phyloP scores from a whole-genome alignment of 1,140 invertebrate species.

The Anagrus nilaparvatae region DNA sequence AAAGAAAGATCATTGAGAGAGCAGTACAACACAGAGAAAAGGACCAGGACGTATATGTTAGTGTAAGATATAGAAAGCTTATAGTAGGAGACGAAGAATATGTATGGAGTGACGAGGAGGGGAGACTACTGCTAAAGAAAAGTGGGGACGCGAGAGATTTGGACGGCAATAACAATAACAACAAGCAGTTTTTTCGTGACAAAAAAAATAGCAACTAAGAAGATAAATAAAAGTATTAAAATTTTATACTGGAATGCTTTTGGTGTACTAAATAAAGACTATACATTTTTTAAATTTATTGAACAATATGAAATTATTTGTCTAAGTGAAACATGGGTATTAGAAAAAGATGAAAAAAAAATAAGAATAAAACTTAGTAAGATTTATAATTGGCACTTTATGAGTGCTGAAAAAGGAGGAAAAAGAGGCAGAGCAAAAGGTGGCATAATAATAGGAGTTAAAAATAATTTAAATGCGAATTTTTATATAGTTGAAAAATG shows the following conservation, averaged over 20 bases:
- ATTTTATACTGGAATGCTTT: no score
- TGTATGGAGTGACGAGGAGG: not conserved
- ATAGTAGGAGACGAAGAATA: conserved; percentile 3
- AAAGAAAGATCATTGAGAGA: conserved; percentile 7
- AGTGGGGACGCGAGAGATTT: no score
- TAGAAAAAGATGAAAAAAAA: conserved; percentile 9
- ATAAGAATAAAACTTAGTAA: conserved; percentile 6
- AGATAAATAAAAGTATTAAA: no score
- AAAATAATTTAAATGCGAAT: conserved; percentile 1
- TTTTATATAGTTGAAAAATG: not conserved
- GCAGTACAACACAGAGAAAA: conserved; percentile 9
- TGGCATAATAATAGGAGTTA: conserved; percentile 17
- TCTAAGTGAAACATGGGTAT: conserved; percentile 17
- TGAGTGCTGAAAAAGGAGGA: conserved; percentile 10
- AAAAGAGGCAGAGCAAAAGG: conserved; percentile 16
- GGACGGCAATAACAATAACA: no score
- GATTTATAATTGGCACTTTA: conserved; percentile 13
- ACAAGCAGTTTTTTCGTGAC: no score
- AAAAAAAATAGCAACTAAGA: no score
- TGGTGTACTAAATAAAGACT: conserved; percentile 11
- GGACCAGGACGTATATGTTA: conserved; percentile 1
- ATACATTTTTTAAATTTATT: conserved; percentile 13
- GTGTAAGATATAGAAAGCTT: no score
- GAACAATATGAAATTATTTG: conserved; percentile 11
- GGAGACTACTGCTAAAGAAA: not conserved